Evolutionary conservation across 1,140 invertebrate species (phyloP).

Genomic region (Drosophila orena): DNA sequence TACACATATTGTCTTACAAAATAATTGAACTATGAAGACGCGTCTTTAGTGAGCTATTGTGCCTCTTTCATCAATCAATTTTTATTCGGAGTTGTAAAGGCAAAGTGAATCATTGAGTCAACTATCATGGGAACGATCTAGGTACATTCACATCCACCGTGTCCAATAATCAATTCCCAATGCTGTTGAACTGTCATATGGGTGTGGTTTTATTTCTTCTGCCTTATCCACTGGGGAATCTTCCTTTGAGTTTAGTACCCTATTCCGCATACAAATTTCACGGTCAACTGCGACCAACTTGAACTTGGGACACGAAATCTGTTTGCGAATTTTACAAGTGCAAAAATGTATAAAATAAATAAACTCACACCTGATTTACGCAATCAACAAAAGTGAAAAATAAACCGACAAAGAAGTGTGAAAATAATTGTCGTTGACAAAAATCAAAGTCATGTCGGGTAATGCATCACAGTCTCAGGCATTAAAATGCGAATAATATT

Average conservation of each 20-base stretch:
- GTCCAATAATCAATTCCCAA: slow-evolving; percentile 10
- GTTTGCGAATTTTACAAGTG: slow-evolving; percentile 53
- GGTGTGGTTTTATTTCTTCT: slow-evolving; percentile 31
- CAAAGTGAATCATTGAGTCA: not conserved
- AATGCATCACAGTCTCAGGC: slow-evolving; percentile 63
- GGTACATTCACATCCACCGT: slow-evolving; percentile 14
- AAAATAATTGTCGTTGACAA: slow-evolving; percentile 71
- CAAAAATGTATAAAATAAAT: slow-evolving; percentile 74
- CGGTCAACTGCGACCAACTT: slow-evolving; percentile 63
- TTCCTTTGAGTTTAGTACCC: slow-evolving; percentile 48
- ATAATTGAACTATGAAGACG: no score
- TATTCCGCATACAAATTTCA: slow-evolving; percentile 52
- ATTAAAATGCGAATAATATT: slow-evolving; percentile 36
- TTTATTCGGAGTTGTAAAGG: not conserved
- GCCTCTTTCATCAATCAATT: not conserved
- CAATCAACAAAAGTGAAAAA: slow-evolving; percentile 44
- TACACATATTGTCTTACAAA: no score
- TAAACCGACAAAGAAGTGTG: slow-evolving; percentile 62
- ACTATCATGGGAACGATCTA: slow-evolving; percentile 13
- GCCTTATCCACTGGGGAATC: slow-evolving; percentile 36
- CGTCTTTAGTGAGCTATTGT: no score
- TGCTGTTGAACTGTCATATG: slow-evolving; percentile 19
- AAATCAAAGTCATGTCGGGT: slow-evolving; percentile 51
- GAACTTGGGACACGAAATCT: slow-evolving; percentile 55
- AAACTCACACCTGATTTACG: slow-evolving; percentile 76